Evolutionary conservation across 2,113 vertebrate species (phyloP).

Genomic region (Manacus vitellinus): DNA sequence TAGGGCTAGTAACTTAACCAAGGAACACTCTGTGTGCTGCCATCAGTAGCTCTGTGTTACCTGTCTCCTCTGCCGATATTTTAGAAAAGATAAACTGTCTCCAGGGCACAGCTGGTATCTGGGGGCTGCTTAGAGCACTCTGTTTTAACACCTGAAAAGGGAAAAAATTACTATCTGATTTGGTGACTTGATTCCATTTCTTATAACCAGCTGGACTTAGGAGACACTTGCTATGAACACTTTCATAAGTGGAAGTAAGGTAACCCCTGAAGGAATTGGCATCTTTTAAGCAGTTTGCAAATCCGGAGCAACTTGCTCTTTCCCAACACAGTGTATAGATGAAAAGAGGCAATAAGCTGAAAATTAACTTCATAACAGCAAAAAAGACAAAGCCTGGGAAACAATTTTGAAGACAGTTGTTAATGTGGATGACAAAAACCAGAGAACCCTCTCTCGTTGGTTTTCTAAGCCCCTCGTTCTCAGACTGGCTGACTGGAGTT

Average conservation of each 20-base stretch:
- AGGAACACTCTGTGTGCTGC: neutral
- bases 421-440: neutral
- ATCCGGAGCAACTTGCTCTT: neutral
- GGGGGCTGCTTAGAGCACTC: neutral
- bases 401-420: neutral
- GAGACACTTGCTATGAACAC: neutral
- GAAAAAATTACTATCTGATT: neutral
- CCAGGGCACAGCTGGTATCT: neutral
- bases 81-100: neutral
- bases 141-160: neutral
- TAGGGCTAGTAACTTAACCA: neutral
- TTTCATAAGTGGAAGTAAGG: neutral
- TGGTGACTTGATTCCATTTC: neutral
- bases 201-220: neutral
- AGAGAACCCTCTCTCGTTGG: neutral
- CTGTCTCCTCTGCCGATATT: neutral
- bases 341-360: neutral
- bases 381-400: neutral
- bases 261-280: neutral
- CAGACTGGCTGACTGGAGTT: neutral
- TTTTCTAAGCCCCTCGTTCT: neutral
- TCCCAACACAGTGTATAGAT: rapidly evolving
- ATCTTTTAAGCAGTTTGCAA: neutral
- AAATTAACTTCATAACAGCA: neutral
- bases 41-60: neutral